Conservation (phyloP, 1,140 invertebrate genomes). For the Formica selysi region DNA sequence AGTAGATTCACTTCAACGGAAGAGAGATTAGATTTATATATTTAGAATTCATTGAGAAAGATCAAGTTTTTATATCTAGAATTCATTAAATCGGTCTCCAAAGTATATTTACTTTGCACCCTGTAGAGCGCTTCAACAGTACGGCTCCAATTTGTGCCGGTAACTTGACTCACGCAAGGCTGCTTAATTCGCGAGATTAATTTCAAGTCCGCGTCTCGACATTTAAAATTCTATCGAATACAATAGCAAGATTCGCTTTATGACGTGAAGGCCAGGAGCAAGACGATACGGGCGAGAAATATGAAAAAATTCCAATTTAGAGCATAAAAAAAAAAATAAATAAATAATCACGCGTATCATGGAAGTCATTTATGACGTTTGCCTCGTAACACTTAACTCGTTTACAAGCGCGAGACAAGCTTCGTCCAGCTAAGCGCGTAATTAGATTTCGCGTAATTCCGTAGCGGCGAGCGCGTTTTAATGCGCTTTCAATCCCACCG, state of each 20-base stretch:
- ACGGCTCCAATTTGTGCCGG: background rate
- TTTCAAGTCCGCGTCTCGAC: background rate
- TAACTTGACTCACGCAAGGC: background rate
- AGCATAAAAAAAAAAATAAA: too few relatives aligned
- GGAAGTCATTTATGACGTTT: background rate
- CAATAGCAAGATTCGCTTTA: background rate
- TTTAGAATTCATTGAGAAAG: background rate
- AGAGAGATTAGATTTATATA: background rate
- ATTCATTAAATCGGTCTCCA: background rate
- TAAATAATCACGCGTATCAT: background rate
- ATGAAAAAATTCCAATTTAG: constrained; percentile 17
- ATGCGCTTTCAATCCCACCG: constrained; percentile 11
- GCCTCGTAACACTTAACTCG: constrained; percentile 27
- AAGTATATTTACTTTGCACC: background rate
- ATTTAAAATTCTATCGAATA: constrained; percentile 1
- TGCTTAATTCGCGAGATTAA: constrained; percentile 30
- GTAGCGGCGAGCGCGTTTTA: constrained; percentile 23
- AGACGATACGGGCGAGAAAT: background rate
- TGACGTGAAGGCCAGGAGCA: too few relatives aligned
- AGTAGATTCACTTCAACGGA: background rate
- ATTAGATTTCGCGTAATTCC: constrained; percentile 56
- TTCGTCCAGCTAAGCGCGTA: constrained; percentile 39
- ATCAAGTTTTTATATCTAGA: background rate
- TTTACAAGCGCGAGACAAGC: constrained; percentile 33
- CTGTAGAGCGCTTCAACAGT: background rate